A percentile compares a stretch with the other conserved stretches of the same genome.
These are phyloP conservation scores for Amphiduros pacificus DNA, from an alignment of 2,888 invertebrate species.

Conservation along the genomic window DNA sequence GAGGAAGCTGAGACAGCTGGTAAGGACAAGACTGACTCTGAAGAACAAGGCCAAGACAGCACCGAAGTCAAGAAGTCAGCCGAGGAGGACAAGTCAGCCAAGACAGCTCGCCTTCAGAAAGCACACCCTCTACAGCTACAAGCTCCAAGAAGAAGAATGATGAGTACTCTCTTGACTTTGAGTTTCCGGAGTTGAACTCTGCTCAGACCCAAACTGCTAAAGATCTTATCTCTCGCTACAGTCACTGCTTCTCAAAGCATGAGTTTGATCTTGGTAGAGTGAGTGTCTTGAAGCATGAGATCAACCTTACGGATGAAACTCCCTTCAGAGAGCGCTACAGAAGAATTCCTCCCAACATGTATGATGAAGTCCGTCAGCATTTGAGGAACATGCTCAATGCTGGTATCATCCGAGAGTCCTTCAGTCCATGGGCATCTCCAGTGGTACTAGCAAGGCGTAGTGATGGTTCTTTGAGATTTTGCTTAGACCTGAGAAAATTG, in stretches of 20 bases:
- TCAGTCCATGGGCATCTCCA: not conserved
- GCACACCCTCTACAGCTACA: no score
- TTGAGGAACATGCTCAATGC: not conserved
- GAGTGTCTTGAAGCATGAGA: not conserved
- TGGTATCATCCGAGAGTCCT: not conserved
- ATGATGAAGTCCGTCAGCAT: not conserved
- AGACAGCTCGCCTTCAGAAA: no score
- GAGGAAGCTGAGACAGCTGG: no score
- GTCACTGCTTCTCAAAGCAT: conserved; percentile 1
- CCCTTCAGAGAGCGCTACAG: not conserved
- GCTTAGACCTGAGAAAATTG: not conserved
- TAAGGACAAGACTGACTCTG: no score
- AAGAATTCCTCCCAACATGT: not conserved
- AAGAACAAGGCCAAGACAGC: no score
- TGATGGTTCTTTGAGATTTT: not conserved
- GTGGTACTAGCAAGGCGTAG: not conserved
- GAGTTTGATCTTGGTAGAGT: not conserved
- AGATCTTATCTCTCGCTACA: no score
- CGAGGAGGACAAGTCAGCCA: no score
- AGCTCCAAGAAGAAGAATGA: no score
- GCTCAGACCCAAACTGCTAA: no score
- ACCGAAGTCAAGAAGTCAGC: no score
- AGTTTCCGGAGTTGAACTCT: no score
- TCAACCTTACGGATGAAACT: not conserved
- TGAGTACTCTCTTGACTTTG: no score